phyloP scores from a whole-genome alignment of 2,113 vertebrate species.

The Pangasianodon gigas region DNA sequence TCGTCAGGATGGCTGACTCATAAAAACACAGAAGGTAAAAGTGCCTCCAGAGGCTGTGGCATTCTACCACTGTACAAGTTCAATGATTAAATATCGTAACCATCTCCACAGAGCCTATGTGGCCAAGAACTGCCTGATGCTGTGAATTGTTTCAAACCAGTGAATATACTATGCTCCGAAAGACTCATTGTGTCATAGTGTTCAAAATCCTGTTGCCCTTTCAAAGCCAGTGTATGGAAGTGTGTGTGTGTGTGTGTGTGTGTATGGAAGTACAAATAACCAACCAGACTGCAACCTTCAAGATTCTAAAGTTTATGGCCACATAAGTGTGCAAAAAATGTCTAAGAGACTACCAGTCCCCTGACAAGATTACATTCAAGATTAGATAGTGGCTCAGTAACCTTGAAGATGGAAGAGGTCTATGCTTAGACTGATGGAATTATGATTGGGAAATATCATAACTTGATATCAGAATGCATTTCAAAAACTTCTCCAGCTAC shows the following conservation, averaged over 20 bases:
- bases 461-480: neutral
- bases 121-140: neutral
- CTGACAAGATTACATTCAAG: neutral
- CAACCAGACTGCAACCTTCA: neutral
- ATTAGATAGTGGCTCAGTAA: neutral
- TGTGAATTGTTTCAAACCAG: neutral
- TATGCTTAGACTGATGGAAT: neutral
- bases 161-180: neutral
- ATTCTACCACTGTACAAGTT: neutral
- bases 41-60: neutral
- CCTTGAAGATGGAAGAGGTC: neutral
- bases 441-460: neutral
- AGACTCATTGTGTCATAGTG: neutral
- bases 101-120: neutral
- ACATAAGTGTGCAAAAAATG: neutral
- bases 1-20: slow-evolving; percentile 53
- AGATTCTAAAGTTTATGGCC: too few species aligned
- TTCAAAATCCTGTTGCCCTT: neutral
- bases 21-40: neutral
- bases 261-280: neutral
- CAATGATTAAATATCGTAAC: neutral
- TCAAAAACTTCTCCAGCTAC: neutral
- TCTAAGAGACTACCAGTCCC: neutral
- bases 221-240: neutral
- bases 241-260: too few species aligned